Percentiles rank a stretch among this genome's conserved stretches.
Conservation (phyloP, 2,797 vertebrate species). For the Poeciliopsis infans region DNA sequence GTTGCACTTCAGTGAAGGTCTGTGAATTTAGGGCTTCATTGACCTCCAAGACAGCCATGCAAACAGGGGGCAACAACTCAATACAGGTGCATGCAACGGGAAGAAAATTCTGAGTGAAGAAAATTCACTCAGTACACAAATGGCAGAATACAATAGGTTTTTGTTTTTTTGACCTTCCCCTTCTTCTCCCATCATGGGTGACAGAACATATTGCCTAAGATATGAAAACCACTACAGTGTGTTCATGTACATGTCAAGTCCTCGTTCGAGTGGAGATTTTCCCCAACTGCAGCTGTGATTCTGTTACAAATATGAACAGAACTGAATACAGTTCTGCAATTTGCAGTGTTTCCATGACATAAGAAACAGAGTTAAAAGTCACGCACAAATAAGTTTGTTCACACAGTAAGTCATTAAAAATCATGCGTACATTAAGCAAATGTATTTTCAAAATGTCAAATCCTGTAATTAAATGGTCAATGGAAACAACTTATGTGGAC, state of each 20-base stretch:
- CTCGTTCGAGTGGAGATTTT: not conserved
- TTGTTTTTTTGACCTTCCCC: not conserved
- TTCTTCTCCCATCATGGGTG: not conserved
- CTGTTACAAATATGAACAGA: too few relatives aligned
- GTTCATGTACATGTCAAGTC: not conserved
- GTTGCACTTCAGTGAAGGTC: too few relatives aligned
- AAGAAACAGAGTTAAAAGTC: too few relatives aligned
- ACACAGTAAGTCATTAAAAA: too few relatives aligned
- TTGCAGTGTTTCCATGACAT: too few relatives aligned
- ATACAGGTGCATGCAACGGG: not conserved
- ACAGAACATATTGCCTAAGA: not conserved
- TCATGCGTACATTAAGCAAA: too few relatives aligned
- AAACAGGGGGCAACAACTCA: not conserved
- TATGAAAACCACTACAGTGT: not conserved
- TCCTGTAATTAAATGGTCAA: too few relatives aligned
- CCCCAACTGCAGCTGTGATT: not conserved
- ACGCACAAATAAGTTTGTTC: too few relatives aligned
- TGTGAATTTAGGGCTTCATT: not conserved
- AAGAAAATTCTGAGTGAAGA: not conserved
- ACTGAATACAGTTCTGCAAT: too few relatives aligned
- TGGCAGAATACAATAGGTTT: not conserved
- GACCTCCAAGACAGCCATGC: not conserved
- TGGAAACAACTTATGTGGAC: too few relatives aligned
- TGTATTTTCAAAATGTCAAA: too few relatives aligned
- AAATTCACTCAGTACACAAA: not conserved